phyloP scores from a whole-genome alignment of 2,797 vertebrate species.

The Helarctos malayanus region DNA sequence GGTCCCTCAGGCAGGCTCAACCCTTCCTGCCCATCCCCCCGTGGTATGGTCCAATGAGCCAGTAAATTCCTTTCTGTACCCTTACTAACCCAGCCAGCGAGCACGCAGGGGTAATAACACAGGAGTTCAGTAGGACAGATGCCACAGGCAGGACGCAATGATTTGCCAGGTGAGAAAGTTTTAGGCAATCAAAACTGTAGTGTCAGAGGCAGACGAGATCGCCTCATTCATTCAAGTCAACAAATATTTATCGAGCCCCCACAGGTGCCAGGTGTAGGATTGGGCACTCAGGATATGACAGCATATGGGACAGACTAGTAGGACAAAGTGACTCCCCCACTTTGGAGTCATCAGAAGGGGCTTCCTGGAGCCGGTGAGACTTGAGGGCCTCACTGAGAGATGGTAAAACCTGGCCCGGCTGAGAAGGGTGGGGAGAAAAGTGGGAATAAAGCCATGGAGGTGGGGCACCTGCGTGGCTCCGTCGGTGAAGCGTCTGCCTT shows the following conservation, averaged over 20 bases:
- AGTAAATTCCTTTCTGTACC: neutral
- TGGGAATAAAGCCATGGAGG: neutral
- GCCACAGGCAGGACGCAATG: neutral
- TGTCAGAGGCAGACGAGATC: neutral
- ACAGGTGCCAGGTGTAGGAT: neutral
- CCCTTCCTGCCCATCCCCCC: neutral
- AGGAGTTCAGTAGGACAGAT: neutral
- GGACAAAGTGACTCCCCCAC: neutral
- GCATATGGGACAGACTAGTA: neutral
- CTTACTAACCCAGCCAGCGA: neutral
- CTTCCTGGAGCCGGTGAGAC: neutral
- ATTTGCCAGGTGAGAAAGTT: constrained; percentile 69
- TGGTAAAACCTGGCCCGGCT: neutral
- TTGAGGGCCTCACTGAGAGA: neutral
- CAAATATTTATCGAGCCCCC: neutral
- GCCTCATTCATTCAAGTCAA: neutral
- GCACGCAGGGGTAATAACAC: neutral
- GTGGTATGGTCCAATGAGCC: neutral
- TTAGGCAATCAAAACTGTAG: neutral
- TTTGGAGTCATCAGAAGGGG: neutral
- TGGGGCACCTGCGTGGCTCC: neutral
- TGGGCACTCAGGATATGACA: neutral
- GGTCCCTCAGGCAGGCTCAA: neutral
- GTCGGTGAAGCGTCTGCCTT: too few relatives aligned
- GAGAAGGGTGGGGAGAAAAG: neutral